A percentile compares a stretch with the other conserved stretches of the same genome.
These are phyloP conservation scores for Polypterus bichir DNA, from an alignment of 2,113 vertebrate genomes.

Conservation along the genomic window DNA sequence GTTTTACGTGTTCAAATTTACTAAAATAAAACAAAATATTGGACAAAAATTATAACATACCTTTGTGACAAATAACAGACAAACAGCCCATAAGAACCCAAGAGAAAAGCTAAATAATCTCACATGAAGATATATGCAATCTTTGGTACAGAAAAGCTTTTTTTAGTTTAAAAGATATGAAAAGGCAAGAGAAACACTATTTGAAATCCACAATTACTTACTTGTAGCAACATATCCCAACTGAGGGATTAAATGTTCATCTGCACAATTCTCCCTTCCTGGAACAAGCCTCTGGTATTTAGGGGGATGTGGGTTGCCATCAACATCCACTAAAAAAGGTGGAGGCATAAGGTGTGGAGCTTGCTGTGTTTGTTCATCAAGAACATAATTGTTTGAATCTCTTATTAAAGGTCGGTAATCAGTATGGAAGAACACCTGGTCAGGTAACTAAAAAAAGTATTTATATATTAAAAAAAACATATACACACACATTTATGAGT, in stretches of 20 bases:
- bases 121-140: neutral
- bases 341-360: constrained; percentile 96
- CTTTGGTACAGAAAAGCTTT: neutral
- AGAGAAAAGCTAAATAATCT: neutral
- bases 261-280: constrained; percentile 79
- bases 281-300: constrained; percentile 85
- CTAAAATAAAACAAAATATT: too few relatives aligned
- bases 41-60: too few relatives aligned
- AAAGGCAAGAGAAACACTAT: neutral
- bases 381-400: constrained; percentile 82
- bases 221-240: constrained; percentile 91
- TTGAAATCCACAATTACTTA: constrained; percentile 36
- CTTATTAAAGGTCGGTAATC: constrained; percentile 89
- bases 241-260: constrained; percentile 86
- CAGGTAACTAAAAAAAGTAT: constrained; percentile 67
- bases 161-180: neutral
- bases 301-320: constrained; percentile 91
- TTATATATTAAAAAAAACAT: neutral
- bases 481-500: too few relatives aligned
- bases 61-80: too few relatives aligned
- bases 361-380: constrained; percentile 95
- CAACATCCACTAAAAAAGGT: constrained; percentile 90
- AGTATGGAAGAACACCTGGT: constrained; percentile 98
- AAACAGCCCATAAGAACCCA: too few relatives aligned
- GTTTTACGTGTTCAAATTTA: too few relatives aligned